Evolutionary conservation across 2,797 vertebrate genomes (phyloP).

Genomic region (Phaenicophaeus curvirostris): DNA sequence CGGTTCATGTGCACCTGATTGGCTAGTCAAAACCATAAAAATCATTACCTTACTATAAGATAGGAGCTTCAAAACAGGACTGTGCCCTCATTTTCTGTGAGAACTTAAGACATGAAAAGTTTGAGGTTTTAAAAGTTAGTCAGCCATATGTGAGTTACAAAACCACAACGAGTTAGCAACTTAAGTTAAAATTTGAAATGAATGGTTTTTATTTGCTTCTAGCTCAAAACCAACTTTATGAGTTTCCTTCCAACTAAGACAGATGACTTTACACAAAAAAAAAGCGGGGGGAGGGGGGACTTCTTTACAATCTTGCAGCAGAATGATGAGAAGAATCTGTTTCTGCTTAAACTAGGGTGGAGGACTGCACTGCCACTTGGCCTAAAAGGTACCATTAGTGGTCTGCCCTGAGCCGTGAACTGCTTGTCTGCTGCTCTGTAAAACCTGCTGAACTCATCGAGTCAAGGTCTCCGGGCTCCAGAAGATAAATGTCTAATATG

Average conservation of each 20-base stretch:
- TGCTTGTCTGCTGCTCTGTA: not conserved
- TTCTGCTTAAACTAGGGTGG: not conserved
- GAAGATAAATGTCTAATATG: not conserved
- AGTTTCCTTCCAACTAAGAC: not conserved
- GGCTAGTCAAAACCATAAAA: not conserved
- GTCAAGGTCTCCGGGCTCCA: not conserved
- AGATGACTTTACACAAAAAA: not conserved
- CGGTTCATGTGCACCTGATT: not conserved
- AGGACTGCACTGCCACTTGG: not conserved
- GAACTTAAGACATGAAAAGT: constrained; percentile 26
- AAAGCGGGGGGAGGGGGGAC: not conserved
- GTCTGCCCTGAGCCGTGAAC: not conserved
- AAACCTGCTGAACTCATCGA: not conserved
- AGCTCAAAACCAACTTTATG: not conserved
- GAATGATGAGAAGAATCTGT: not conserved
- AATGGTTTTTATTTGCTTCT: not conserved
- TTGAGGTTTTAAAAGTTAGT: constrained; percentile 43
- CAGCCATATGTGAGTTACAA: not conserved
- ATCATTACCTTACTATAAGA: not conserved
- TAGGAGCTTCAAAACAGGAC: constrained; percentile 31
- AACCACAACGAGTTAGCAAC: constrained; percentile 1
- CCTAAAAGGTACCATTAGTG: not conserved
- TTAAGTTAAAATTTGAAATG: constrained; percentile 12
- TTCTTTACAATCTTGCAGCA: not conserved
- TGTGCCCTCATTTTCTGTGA: constrained; percentile 36